Evolutionary conservation across 2,113 vertebrate genomes (phyloP), one percentile per base, ranked within the genome.

Genomic region (Pterophyllum scalare): DNA sequence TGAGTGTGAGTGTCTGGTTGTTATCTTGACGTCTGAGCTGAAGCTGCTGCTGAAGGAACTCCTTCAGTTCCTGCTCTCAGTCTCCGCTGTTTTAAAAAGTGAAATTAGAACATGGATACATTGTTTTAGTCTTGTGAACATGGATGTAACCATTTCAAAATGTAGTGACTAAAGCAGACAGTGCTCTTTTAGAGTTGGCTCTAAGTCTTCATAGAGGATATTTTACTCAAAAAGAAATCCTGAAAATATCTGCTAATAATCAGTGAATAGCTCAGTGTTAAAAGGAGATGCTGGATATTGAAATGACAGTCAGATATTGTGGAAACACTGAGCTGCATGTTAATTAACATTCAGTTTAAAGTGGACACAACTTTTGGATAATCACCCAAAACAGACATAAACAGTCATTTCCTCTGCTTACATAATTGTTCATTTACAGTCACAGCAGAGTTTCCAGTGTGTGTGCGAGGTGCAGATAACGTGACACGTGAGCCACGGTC

Each of bases 181-280:
- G 5, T 28, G 40, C 28, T 72, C 3, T 20, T 46, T 28, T 49
- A 13, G 43, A 31, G 31, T 52, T 26, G 5, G 6, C 13, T 15
- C 6, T 19, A 19, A 17, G 10, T 31, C 14, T 49, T 70, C 7
- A 12, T 52, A 22, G 40, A 70, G 0, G 65, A 70, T 28, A 0
- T 70, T 24, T 70, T 49, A 28, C 65, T 49, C 19, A 67, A 0
- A 17, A 65, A 1, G 0, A 67, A 26, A 67, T 67, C 38, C 2
- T 24, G 31, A 0, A 28, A 46, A 46, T 28, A 49, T 24, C 13
- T 14, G 13, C 4, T 46, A 14, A 13, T 46, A 28, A 70, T 13
- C 12, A 12, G 0, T 49, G 19, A 28, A 20, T 49, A 70, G 12
- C 28, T 0, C 12, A 0, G 7, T 0, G 0, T 13, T 70, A 10